Conservation (phyloP, 2,888 invertebrate species). For the Cheilosia urbana region DNA sequence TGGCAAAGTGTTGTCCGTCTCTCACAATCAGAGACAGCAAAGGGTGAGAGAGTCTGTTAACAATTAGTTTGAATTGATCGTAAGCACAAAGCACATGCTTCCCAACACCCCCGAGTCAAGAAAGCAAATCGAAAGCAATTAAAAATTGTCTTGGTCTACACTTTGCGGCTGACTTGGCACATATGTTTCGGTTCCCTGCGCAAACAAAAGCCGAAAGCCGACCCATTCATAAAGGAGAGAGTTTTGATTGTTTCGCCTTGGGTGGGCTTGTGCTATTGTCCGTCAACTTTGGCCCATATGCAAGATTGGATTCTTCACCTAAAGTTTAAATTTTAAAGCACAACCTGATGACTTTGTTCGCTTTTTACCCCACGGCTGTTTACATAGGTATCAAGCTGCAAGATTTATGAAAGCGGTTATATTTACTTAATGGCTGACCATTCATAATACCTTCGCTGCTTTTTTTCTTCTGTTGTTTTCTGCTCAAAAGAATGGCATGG, state of each 20-base stretch:
- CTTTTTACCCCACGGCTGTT: slow-evolving; percentile 11
- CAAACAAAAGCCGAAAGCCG: slow-evolving; percentile 17
- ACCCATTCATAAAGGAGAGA: slow-evolving; percentile 14
- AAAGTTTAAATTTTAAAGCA: background rate
- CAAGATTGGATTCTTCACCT: slow-evolving; percentile 1
- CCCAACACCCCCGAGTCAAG: slow-evolving; percentile 12
- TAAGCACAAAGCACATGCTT: slow-evolving; percentile 55
- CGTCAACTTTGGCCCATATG: background rate
- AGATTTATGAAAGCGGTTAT: slow-evolving; percentile 58
- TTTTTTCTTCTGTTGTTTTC: background rate
- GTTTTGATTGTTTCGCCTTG: slow-evolving; percentile 55
- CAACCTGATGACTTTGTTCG: slow-evolving; percentile 8
- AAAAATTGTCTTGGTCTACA: slow-evolving; percentile 47
- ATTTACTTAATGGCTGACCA: slow-evolving; percentile 52
- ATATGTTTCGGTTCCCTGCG: slow-evolving; percentile 9
- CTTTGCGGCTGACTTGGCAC: slow-evolving; percentile 32
- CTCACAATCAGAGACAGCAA: slow-evolving; percentile 44
- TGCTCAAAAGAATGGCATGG: background rate
- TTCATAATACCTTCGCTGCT: slow-evolving; percentile 41
- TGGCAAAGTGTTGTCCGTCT: slow-evolving; percentile 35
- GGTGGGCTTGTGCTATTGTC: slow-evolving; percentile 15
- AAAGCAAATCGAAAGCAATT: slow-evolving; percentile 56
- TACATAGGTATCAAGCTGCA: slow-evolving; percentile 50
- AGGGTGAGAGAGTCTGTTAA: slow-evolving; percentile 44
- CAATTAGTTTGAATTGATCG: slow-evolving; percentile 59